Conservation (phyloP, 2,113 vertebrate species). For the Copsychus sechellarum region DNA sequence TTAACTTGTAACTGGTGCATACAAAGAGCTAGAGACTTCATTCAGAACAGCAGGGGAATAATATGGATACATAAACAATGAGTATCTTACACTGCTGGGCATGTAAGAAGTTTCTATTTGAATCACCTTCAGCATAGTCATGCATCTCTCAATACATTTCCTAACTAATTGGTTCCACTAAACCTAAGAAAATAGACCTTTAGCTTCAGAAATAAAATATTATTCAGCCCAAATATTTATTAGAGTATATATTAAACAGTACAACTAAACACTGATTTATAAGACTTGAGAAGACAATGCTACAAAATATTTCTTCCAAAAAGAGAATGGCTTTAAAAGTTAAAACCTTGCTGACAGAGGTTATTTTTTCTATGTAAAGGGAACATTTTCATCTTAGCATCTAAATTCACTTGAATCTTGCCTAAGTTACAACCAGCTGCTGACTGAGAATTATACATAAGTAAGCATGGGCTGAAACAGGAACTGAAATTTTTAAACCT, state of each 20-base stretch:
- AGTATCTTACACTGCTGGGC: not conserved
- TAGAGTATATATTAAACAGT: not conserved
- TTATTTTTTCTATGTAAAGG: too few relatives aligned
- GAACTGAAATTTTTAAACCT: too few relatives aligned
- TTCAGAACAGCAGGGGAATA: not conserved
- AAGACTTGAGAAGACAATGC: not conserved
- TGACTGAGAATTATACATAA: too few relatives aligned
- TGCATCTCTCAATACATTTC: not conserved
- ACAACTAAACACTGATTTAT: not conserved
- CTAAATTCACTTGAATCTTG: too few relatives aligned
- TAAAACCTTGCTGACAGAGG: too few relatives aligned
- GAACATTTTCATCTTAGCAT: too few relatives aligned
- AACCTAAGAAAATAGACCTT: not conserved
- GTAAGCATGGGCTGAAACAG: too few relatives aligned
- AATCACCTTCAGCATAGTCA: not conserved
- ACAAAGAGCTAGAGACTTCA: not conserved
- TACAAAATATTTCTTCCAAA: not conserved
- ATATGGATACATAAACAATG: rapidly evolving
- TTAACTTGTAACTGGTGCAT: not conserved
- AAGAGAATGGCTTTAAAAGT: not conserved
- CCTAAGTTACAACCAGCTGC: too few relatives aligned
- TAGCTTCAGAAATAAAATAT: not conserved
- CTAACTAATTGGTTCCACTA: not conserved
- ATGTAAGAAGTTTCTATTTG: not conserved
- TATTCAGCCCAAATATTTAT: not conserved